Percentiles rank a stretch among this genome's conserved stretches.
Evolutionary conservation across 2,888 invertebrate genomes (phyloP).

Genomic region (Sminthurinus aureus): DNA sequence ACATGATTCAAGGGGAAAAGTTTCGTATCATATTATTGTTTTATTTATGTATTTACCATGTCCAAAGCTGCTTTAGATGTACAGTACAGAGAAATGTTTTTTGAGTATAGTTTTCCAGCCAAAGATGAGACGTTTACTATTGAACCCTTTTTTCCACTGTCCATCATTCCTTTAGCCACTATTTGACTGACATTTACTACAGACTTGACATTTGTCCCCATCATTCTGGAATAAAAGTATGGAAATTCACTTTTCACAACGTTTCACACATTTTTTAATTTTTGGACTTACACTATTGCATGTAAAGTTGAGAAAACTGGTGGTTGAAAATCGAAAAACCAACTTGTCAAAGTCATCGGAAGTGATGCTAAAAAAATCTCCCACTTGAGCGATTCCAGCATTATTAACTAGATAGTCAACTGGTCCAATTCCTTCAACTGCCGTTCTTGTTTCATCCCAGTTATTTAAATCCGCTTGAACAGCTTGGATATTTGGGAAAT

Average conservation of each 20-base stretch:
- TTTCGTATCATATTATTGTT: background rate
- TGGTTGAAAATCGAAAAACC: background rate
- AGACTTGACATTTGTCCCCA: conserved; percentile 62
- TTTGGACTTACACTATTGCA: background rate
- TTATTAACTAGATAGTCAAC: conserved; percentile 22
- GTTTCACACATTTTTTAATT: background rate
- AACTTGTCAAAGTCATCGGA: conserved; percentile 21
- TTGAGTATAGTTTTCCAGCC: conserved; percentile 45
- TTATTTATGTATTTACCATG: background rate
- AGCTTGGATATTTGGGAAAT: conserved; percentile 46
- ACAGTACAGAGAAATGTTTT: conserved; percentile 12
- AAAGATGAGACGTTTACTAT: conserved; percentile 66
- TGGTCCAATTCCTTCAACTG: background rate
- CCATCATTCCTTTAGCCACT: conserved; percentile 63
- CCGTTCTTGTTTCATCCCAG: conserved; percentile 16
- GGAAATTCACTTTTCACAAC: background rate
- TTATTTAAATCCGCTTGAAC: conserved; percentile 5
- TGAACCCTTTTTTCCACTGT: conserved; percentile 62
- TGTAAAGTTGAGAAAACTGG: background rate
- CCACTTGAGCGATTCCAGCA: conserved; percentile 6
- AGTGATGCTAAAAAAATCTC: background rate
- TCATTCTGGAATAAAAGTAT: conserved; percentile 4
- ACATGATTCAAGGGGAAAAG: too few species aligned
- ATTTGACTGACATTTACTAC: conserved; percentile 65
- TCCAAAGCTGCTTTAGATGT: conserved; percentile 19